These are phyloP conservation scores for Brachionus rubens DNA, from an alignment of 1,140 invertebrate genomes.

Conservation along the genomic window DNA sequence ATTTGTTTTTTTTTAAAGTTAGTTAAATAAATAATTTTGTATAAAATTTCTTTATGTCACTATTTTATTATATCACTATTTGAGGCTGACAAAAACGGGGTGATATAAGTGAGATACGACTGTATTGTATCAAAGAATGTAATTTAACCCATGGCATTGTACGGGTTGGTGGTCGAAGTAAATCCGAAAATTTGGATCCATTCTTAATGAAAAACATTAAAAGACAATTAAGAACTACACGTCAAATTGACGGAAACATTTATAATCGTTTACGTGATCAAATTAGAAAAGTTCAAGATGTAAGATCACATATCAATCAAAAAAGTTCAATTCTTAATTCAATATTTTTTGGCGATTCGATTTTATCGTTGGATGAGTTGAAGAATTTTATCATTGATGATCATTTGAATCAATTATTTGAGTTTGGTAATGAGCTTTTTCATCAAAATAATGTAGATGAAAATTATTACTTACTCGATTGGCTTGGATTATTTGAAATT, in stretches of 20 bases:
- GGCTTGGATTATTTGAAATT: slow-evolving; percentile 8
- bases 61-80: no score
- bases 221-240: not conserved
- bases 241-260: not conserved
- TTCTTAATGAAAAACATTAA: not conserved
- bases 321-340: not conserved
- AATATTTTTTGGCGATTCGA: not conserved
- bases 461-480: not conserved
- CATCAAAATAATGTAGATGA: not conserved
- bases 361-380: not conserved
- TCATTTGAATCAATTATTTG: not conserved
- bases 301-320: not conserved
- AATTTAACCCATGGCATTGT: slow-evolving; percentile 7
- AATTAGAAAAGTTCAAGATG: not conserved
- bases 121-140: slow-evolving; percentile 49
- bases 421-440: no score
- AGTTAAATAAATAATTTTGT: no score
- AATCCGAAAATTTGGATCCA: not conserved
- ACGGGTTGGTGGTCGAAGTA: not conserved
- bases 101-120: no score
- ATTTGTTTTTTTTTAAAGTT: no score
- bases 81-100: no score
- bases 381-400: not conserved
- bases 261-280: not conserved
- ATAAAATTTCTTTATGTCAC: no score